Evolutionary conservation across 2,888 invertebrate genomes (phyloP).

Genomic region (Chrysodeixis includens): DNA sequence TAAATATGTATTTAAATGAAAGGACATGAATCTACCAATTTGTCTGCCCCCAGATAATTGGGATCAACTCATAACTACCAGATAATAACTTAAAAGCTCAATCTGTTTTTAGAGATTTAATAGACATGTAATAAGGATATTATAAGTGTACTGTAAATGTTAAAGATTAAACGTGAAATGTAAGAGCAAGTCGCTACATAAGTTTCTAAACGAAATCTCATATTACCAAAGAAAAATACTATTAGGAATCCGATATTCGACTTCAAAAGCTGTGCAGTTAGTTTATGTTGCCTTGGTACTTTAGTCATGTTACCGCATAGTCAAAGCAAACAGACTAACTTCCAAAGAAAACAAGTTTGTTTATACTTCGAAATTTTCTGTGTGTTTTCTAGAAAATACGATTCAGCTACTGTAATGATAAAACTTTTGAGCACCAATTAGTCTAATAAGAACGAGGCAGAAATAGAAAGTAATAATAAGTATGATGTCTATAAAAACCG

Average conservation of each 20-base stretch:
- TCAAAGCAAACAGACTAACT: slow-evolving; percentile 21
- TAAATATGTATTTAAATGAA: slow-evolving; percentile 42
- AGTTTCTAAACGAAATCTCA: background rate
- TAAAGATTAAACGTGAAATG: no score
- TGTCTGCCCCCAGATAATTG: slow-evolving; percentile 45
- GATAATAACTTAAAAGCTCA: slow-evolving; percentile 1
- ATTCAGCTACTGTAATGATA: background rate
- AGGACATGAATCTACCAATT: slow-evolving; percentile 46
- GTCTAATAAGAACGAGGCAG: background rate
- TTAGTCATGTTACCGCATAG: slow-evolving; percentile 28
- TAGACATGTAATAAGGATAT: background rate
- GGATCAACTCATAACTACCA: slow-evolving; percentile 16
- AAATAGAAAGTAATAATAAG: no score
- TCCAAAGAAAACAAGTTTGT: background rate
- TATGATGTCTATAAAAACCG: background rate
- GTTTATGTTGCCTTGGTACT: slow-evolving; percentile 33
- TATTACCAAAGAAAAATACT: background rate
- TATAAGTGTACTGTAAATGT: no score
- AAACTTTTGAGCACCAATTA: background rate
- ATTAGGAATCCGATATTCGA: slow-evolving; percentile 1
- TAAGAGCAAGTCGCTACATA: background rate
- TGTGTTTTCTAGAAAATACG: background rate
- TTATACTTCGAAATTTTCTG: background rate
- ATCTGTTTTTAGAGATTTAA: background rate
- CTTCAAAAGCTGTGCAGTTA: background rate